Evolutionary conservation across 2,888 invertebrate species (phyloP), one percentile per base, ranked within the genome.

Genomic region (Tetragnatha montana): DNA sequence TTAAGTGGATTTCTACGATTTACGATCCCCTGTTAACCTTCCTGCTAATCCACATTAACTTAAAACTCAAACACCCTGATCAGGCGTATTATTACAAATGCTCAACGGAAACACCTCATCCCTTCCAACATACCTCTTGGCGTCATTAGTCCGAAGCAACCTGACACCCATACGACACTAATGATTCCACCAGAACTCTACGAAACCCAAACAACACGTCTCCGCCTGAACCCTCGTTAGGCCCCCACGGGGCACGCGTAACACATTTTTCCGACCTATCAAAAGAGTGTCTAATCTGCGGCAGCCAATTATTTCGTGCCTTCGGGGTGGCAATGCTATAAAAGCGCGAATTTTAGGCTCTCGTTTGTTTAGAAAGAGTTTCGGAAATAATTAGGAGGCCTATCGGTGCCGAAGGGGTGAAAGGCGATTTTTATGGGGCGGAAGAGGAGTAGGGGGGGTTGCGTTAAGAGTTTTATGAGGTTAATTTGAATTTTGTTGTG

Each of bases 161-260:
- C 12, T 4, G 60, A 60, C 60, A 60, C 60, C 60, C 14, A 4
- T 60, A 60, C 12, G 12, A 60, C 17, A 60, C 60, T 60, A 60
- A 60, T 10, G 60, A 60, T 10, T 60, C 14, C 60, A 60, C 35
- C 35, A 17, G 17, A 60, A 60, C 60, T 60, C 14, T 14, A 12
- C 60, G 60, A 60, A 35, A 60, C 60, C 12, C 60, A 60, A 60
- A 60, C 60, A 60, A 17, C 60, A 12, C 10, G 60, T 35, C 35
- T 79, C 14, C 22, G 10, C 60, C 14, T 21, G 51, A 50, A 71
- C 14, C 35, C 6, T 19, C 19, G 47, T 68, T 78, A 81, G 81
- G 70, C 60, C 81, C 87, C 87, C 81, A 76, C 81, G 70, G 87
- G 87, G 81, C 87, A 87, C 87, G n/a, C n/a, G 87, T 87, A 87